Evolutionary conservation across 1,140 invertebrate species (phyloP), one percentile per base, ranked within the genome.

Genomic region (Centruroides vittatus): DNA sequence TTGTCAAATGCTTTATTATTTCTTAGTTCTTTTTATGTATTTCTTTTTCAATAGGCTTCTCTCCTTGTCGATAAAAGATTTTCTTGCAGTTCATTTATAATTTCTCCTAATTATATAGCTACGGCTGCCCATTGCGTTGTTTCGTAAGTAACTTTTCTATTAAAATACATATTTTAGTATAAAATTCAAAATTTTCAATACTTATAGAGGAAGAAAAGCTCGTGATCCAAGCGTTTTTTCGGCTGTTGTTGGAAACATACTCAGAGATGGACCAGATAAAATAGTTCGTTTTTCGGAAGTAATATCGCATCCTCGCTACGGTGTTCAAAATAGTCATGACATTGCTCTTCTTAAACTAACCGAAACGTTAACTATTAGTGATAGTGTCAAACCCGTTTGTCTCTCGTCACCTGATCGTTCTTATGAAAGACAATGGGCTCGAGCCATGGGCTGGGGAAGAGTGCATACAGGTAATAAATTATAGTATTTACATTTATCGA

Each of bases 91-190:
- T 58, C 61, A 4, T 58, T 58, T 13, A 13, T 62, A n/a, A 62
- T 62, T 36, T 58, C 61, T 6, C 61, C 61, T 10, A 58, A 49
- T n/a, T 5, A 58, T 4, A 57, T 62, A 9, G 58, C 58, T 56
- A 62, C 61, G 7, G 61, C 61, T 48, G 61, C 61, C 6, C 61
- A 62, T 50, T 62, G 61, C 23, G 61, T 62, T 6, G 3, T 57
- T 5, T 58, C 47, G 61, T 62, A 55, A 62, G 56, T 57, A 48
- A 48, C 35, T 35, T 34, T 4, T 11, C 13, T 58, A 13, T 54
- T 34, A 23, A 23, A 23, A 23, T 23, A 23, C 23, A 2, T 23
- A 23, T 23, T 23, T 23, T 23, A 54, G 34, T 54, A 11, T 5
- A 5, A 11, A 35, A 54, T 34, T 0, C 35, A 41, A 8, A 41